These are phyloP conservation scores for Eospalax fontanierii DNA, from an alignment of 2,797 vertebrate species.

Conservation along the genomic window DNA sequence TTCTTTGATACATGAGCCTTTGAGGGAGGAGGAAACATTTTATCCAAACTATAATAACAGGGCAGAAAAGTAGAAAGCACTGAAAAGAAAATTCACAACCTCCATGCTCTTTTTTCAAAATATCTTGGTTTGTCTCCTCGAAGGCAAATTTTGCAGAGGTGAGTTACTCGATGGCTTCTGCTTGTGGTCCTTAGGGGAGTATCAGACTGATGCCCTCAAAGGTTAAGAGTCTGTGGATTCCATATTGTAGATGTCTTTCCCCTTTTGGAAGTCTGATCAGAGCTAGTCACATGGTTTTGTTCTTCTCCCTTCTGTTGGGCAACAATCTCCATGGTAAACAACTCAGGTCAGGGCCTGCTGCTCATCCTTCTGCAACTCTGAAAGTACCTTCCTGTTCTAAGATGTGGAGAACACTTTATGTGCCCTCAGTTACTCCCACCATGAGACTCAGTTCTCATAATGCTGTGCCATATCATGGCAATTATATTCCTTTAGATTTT, in stretches of 20 bases:
- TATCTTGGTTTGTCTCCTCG: rapidly evolving
- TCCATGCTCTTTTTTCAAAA: background rate
- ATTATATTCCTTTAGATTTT: background rate
- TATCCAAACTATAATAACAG: background rate
- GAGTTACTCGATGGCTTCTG: background rate
- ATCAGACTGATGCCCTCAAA: background rate
- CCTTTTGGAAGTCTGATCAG: rapidly evolving
- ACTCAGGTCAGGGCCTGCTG: background rate
- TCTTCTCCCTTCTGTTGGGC: background rate
- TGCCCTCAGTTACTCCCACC: background rate
- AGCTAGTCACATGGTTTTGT: background rate
- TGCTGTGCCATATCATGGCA: background rate
- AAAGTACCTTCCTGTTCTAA: background rate
- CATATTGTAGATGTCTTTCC: too few species aligned
- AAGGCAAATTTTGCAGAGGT: too few species aligned
- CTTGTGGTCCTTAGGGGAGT: background rate
- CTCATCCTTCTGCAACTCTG: background rate
- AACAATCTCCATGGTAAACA: background rate
- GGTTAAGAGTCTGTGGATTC: background rate
- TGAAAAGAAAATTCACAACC: background rate
- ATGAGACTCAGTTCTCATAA: too few species aligned
- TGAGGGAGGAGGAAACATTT: too few species aligned
- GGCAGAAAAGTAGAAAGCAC: background rate
- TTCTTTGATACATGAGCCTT: background rate
- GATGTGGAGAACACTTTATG: background rate